Evolutionary conservation across 2,888 invertebrate species (phyloP), one percentile per base, ranked within the genome.

Genomic region (Andrena flavipes): DNA sequence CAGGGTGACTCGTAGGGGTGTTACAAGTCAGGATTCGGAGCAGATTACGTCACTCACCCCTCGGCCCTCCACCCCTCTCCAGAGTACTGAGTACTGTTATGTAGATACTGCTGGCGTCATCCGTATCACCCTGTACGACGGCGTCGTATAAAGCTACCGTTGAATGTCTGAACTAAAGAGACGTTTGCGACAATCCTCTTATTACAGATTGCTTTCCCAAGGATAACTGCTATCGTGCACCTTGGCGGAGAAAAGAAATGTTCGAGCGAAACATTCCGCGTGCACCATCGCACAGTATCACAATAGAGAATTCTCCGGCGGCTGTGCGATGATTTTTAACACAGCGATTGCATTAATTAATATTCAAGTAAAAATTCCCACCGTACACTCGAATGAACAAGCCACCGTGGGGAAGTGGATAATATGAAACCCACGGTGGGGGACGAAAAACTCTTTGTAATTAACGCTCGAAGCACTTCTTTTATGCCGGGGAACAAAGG

Each of bases 371-470:
- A 89, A 91, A 89, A 90, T 89, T 91, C 82, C 90, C 87, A 70
- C 84, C 87, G 85, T 85, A 84, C 83, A 85, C 87, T 87, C 72
- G 83, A 90, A 84, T 74, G 89, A 82, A 67, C 76, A 68, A 78
- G 56, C 78, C 85, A 59, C 86, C 82, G 67, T 56, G 79, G 76
- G 80, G 74, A 85, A 80, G 86, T 81, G 82, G 88, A 88, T 90
- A 90, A 88, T 84, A 84, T 84, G 81, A 87, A 89, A 89, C 88
- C 26, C 23, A 80, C 79, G 73, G 80, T 76, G 78, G 71, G 78
- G 72, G 77, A 85, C 88, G 89, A 91, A 91, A 91, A 92, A 91
- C 88, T 90, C 86, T 79, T 69, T 85, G 90, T 87, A 92, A 92
- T 92, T 92, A 92, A 90, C 88, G 90, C 74, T 74, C 75, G 59